Evolutionary conservation across 2,113 vertebrate species (phyloP).

Genomic region (Entelurus aequoreus): DNA sequence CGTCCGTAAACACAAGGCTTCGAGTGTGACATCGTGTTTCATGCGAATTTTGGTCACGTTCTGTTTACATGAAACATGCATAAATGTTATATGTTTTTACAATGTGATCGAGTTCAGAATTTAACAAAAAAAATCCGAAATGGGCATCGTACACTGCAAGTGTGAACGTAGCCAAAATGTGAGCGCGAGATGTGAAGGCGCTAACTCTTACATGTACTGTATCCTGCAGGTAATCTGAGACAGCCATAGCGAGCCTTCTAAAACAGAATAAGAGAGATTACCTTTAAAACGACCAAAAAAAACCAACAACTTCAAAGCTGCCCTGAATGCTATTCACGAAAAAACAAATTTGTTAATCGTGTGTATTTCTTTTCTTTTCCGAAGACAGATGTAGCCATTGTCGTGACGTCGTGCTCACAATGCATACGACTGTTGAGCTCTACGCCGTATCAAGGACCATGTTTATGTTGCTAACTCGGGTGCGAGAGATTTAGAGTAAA

Average conservation of each 20-base stretch:
- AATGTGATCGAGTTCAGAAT: too few species aligned
- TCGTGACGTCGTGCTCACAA: constrained; percentile 39
- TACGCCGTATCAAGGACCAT: constrained; percentile 39
- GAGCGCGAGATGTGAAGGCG: constrained; percentile 70
- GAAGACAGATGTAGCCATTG: constrained; percentile 48
- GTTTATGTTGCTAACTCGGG: constrained; percentile 42
- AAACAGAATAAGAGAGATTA: constrained; percentile 55
- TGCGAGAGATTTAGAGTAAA: constrained; percentile 62
- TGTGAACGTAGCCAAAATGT: constrained; percentile 55
- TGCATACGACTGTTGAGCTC: constrained; percentile 65
- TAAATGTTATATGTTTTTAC: too few species aligned
- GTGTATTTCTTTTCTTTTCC: constrained; percentile 27
- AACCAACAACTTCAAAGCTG: constrained; percentile 46
- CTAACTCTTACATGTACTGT: constrained; percentile 69
- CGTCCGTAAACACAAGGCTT: too few species aligned
- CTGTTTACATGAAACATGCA: too few species aligned
- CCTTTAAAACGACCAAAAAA: constrained; percentile 66
- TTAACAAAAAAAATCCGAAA: too few species aligned
- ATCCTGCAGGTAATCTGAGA: constrained; percentile 61
- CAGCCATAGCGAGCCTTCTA: constrained; percentile 69
- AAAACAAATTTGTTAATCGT: constrained; percentile 58
- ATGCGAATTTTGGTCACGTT: too few species aligned
- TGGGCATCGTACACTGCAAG: too few species aligned
- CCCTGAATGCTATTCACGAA: constrained; percentile 63
- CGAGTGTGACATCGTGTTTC: too few species aligned